A percentile compares a stretch with the other conserved stretches of the same genome.
These are phyloP conservation scores for zebrafish (Danio rerio) DNA, from an alignment of 2,113 vertebrate genomes.

Conservation along the genomic window GRCz12tu NC_133191.1:20886501-20887000, in stretches of 20 bases:
- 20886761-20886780: constrained; percentile 41
- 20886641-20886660: constrained; percentile 74
- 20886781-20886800: not conserved
- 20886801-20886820: not conserved
- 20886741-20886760: constrained; percentile 69
- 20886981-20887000: constrained; percentile 95
- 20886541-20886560: constrained; percentile 90
- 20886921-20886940: constrained; percentile 97
- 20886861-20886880: constrained; percentile 90
- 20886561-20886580: constrained; percentile 89
- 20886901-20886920: constrained; percentile 98
- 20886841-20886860: constrained; percentile 44
- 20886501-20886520: constrained; percentile 99
- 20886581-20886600: constrained; percentile 86
- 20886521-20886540: constrained; percentile 98
- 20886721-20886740: constrained; percentile 51
- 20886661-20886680: constrained; percentile 70
- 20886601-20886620: constrained; percentile 79
- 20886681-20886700: constrained; percentile 71
- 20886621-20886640: constrained; percentile 77
- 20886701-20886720: constrained; percentile 61
- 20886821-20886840: not conserved
- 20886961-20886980: constrained; percentile 90
- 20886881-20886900: constrained; percentile 96
- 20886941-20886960: constrained; percentile 92